Base-by-base conservation (phyloP, 92 coral and sea anemone genomes). In the Zoanthus sansibaricus region DNA sequence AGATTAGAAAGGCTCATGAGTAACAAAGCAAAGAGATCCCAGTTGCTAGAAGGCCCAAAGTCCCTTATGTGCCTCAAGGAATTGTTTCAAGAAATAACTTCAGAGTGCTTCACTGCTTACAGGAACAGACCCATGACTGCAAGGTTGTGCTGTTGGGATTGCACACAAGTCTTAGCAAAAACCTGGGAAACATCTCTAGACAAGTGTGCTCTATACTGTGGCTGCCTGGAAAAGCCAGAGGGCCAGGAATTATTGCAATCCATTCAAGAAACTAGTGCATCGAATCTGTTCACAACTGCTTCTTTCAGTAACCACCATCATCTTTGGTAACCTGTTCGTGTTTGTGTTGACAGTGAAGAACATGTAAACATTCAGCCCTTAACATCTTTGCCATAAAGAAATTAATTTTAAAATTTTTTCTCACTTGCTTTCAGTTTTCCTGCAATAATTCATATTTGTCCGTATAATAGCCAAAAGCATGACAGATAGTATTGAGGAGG, bases 401-500 rank as follows among this genome's bases (percentile, higher is more conserved):
- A 25, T 0, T 25, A 25, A 25, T 25, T 25, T 25, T 25, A 25
- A 25, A 25, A 25, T 25, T 25, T 25, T 25, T 25, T 25, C 25
- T 25, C 25, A 25, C 25, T 25, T 25, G 25, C 25, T 25, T 25
- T 25, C 25, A 25, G 25, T 25, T 25, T 25, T 25, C 25, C 25
- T 25, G 25, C 25, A 25, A 25, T 25, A 25, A 25, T 25, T 25
- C 25, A 25, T 25, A 25, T 25, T 25, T 25, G 25, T 25, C 25
- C 25, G 25, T 25, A 25, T 25, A 31, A n/a, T 92, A 44, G 59
- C 92, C 74, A 67, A 80, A 46, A 89, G 94, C 45, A 59, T 89
- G 77, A 86, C 78, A 17, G 92, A 92, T 59, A 72, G 89, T 32
- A 89, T 89, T 25, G 9, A 75, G 78, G 91, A 83, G 59, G 90